phyloP scores from a whole-genome alignment of 2,797 vertebrate genomes.

The Paratrypauchen microcephalus region DNA sequence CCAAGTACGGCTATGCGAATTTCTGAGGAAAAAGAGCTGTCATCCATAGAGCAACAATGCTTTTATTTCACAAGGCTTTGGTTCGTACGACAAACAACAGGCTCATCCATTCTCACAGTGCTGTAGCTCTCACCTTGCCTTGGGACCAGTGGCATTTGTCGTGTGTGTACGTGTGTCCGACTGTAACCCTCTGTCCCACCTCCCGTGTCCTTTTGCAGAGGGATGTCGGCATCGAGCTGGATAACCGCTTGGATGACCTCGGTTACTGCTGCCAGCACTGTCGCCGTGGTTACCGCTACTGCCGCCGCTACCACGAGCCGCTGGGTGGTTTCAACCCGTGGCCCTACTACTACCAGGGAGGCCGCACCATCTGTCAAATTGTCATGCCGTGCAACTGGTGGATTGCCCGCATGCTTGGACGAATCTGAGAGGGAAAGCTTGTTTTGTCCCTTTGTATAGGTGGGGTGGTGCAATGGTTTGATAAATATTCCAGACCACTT shows the following conservation, averaged over 20 bases:
- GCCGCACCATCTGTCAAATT: conserved; percentile 90
- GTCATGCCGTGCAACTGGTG: conserved; percentile 99
- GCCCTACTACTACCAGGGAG: conserved; percentile 95
- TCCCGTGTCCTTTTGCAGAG: conserved; percentile 78
- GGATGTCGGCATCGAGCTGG: conserved; percentile 87
- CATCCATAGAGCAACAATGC: not conserved
- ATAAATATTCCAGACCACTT: conserved; percentile 43
- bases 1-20: no score
- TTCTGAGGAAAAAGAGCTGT: no score
- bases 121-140: conserved; percentile 50
- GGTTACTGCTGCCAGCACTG: conserved; percentile 93
- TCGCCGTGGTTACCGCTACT: conserved; percentile 89
- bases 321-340: conserved; percentile 91
- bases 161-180: conserved; percentile 20
- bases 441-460: conserved; percentile 6
- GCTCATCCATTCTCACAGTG: conserved; percentile 56
- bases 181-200: conserved; percentile 51
- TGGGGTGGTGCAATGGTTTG: conserved; percentile 19
- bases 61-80: conserved; percentile 33
- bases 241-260: conserved; percentile 86
- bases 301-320: conserved; percentile 88
- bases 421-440: conserved; percentile 76
- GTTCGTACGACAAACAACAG: conserved; percentile 52
- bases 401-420: conserved; percentile 93
- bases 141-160: conserved; percentile 61